Percentiles rank a stretch among this genome's conserved stretches.
phyloP scores from a whole-genome alignment of 1,140 invertebrate species.

The Drosophila azteca region DNA sequence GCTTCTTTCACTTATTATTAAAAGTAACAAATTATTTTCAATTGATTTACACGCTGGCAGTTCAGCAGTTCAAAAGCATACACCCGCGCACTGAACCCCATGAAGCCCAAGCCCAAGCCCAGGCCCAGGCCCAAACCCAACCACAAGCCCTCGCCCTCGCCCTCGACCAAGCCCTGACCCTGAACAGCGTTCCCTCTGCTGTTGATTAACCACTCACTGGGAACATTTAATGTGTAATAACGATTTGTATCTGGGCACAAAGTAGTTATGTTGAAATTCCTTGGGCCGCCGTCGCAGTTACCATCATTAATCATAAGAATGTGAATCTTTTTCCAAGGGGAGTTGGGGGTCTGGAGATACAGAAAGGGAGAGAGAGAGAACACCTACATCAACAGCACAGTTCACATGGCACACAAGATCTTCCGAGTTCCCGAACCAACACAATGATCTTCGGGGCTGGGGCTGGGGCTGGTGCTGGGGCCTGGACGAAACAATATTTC shows the following conservation, averaged over 20 bases:
- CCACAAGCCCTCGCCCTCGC: not conserved
- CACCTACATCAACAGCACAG: slow-evolving; percentile 61
- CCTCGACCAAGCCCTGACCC: slow-evolving; percentile 56
- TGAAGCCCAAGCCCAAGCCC: too few species aligned
- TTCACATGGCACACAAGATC: slow-evolving; percentile 43
- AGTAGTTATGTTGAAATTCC: slow-evolving; percentile 83
- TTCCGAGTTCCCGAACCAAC: slow-evolving; percentile 59
- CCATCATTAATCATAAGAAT: slow-evolving; percentile 81
- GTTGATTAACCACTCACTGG: slow-evolving; percentile 84
- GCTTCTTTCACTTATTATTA: slow-evolving; percentile 83
- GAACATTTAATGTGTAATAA: slow-evolving; percentile 84
- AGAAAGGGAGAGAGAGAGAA: slow-evolving; percentile 10
- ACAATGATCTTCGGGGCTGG: slow-evolving; percentile 52
- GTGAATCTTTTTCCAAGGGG: slow-evolving; percentile 72
- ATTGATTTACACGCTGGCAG: slow-evolving; percentile 80
- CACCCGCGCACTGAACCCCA: slow-evolving; percentile 51
- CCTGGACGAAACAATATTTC: slow-evolving; percentile 65
- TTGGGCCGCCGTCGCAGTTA: slow-evolving; percentile 56
- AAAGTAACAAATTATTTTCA: slow-evolving; percentile 84
- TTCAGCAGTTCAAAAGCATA: slow-evolving; percentile 72
- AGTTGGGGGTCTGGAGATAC: slow-evolving; percentile 9
- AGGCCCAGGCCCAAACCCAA: not conserved
- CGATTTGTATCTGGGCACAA: slow-evolving; percentile 83
- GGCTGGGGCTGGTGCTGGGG: too few species aligned
- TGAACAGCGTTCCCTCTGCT: slow-evolving; percentile 41